phyloP scores from a whole-genome alignment of 2,113 vertebrate genomes.

The Eublepharis macularius region DNA sequence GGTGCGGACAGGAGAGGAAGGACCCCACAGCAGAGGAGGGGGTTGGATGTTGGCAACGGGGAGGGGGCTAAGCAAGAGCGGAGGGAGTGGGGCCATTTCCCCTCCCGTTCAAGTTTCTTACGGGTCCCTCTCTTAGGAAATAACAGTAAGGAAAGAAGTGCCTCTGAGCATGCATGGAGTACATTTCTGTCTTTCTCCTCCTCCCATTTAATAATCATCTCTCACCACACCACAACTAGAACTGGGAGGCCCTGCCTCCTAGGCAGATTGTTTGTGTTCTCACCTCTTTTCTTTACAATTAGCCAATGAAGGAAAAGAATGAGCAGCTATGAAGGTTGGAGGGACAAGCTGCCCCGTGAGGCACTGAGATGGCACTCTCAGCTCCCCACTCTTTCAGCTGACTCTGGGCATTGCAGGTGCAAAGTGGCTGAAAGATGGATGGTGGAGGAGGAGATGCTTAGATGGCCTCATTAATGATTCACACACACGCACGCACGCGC shows the following conservation, averaged over 20 bases:
- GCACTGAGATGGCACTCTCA: not conserved
- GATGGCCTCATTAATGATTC: not conserved
- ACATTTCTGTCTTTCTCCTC: not conserved
- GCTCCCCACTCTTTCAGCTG: not conserved
- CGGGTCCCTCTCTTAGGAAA: too few relatives aligned
- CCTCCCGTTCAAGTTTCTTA: too few relatives aligned
- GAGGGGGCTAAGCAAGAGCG: too few relatives aligned
- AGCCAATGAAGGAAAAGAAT: not conserved
- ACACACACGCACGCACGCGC: too few relatives aligned
- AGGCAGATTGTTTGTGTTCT: not conserved
- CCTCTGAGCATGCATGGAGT: not conserved
- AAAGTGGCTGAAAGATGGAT: not conserved
- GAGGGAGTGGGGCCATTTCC: too few relatives aligned
- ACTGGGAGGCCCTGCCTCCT: not conserved
- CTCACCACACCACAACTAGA: too few relatives aligned
- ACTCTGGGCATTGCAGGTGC: not conserved
- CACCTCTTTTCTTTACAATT: not conserved
- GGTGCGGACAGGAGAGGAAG: too few relatives aligned
- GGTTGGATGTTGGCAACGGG: too few relatives aligned
- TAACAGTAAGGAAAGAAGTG: not conserved
- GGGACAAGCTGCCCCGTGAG: not conserved
- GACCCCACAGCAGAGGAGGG: too few relatives aligned
- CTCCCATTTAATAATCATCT: too few relatives aligned
- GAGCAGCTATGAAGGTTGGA: not conserved
- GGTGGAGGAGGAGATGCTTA: too few relatives aligned